Percentiles rank a stretch among this genome's conserved stretches.
Conservation (phyloP, 2,888 invertebrate species). For the Cactoblastis cactorum region DNA sequence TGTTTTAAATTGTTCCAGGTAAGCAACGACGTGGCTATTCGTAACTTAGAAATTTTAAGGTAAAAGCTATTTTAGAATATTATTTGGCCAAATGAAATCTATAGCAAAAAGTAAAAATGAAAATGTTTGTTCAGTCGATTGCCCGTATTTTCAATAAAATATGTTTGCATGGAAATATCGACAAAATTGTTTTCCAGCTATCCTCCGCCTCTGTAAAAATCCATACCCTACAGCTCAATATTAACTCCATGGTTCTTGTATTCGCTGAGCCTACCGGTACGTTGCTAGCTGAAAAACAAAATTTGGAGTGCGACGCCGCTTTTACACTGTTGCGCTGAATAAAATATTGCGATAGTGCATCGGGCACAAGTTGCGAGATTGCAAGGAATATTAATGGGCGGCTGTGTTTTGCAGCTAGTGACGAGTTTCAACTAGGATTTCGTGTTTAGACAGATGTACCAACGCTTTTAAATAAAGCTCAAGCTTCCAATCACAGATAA, state of each 20-base stretch:
- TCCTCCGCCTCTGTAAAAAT: background rate
- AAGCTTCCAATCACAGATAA: background rate
- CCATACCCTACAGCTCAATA: background rate
- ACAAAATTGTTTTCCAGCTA: too few relatives aligned
- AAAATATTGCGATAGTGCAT: slow-evolving; percentile 43
- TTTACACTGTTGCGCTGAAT: slow-evolving; percentile 31
- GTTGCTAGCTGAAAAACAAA: slow-evolving; percentile 8
- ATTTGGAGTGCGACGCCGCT: slow-evolving; percentile 13
- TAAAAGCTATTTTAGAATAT: too few relatives aligned
- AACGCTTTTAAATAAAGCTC: too few relatives aligned
- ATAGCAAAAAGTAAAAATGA: too few relatives aligned
- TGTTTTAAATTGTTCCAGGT: background rate
- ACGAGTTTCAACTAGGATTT: background rate
- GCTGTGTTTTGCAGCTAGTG: background rate
- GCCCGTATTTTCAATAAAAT: too few relatives aligned
- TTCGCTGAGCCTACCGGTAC: slow-evolving; percentile 6
- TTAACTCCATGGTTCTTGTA: background rate
- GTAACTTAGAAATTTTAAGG: too few relatives aligned
- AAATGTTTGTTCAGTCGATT: too few relatives aligned
- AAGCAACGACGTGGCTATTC: background rate
- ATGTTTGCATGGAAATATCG: too few relatives aligned
- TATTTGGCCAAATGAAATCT: too few relatives aligned
- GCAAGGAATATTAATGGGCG: slow-evolving; percentile 6
- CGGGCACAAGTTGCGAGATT: slow-evolving; percentile 16
- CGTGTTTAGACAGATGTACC: background rate